These are phyloP conservation scores for Hydrophis major DNA, from an alignment of 2,797 vertebrate species.

Conservation along the genomic window DNA sequence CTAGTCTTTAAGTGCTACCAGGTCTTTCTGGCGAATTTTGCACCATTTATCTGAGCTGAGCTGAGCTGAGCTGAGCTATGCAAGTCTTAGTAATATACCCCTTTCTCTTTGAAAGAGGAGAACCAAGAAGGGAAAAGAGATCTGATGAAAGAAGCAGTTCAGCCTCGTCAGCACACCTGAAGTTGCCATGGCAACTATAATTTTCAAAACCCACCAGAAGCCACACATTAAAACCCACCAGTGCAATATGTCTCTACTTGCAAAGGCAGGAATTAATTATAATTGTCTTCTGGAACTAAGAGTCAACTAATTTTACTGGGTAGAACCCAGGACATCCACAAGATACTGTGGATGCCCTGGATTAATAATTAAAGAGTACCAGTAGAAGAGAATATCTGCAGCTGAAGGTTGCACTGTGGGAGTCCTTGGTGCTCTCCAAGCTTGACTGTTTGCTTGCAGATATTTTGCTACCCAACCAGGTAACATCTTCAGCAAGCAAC, in stretches of 20 bases:
- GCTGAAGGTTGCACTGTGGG: not conserved
- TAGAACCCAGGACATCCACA: not conserved
- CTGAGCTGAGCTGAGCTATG: not conserved
- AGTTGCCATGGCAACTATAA: conserved; percentile 53
- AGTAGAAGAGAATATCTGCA: not conserved
- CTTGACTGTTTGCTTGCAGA: not conserved
- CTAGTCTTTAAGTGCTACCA: not conserved
- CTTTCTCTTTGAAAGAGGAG: not conserved
- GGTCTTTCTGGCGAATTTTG: not conserved
- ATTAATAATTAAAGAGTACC: not conserved
- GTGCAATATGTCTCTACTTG: not conserved
- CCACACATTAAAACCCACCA: not conserved
- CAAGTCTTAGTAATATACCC: not conserved
- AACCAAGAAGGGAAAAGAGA: not conserved
- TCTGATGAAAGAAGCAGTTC: not conserved
- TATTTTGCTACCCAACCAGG: not conserved
- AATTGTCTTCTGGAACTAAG: not conserved
- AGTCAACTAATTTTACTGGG: not conserved
- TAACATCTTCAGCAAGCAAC: not conserved
- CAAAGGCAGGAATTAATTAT: conserved; percentile 2
- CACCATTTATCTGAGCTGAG: not conserved
- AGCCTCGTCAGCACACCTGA: not conserved
- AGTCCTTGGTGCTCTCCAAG: not conserved
- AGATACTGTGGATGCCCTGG: not conserved
- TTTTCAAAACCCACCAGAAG: not conserved